Evolutionary conservation across 2,888 invertebrate genomes (phyloP).

Genomic region (Drosophila heteroneura): DNA sequence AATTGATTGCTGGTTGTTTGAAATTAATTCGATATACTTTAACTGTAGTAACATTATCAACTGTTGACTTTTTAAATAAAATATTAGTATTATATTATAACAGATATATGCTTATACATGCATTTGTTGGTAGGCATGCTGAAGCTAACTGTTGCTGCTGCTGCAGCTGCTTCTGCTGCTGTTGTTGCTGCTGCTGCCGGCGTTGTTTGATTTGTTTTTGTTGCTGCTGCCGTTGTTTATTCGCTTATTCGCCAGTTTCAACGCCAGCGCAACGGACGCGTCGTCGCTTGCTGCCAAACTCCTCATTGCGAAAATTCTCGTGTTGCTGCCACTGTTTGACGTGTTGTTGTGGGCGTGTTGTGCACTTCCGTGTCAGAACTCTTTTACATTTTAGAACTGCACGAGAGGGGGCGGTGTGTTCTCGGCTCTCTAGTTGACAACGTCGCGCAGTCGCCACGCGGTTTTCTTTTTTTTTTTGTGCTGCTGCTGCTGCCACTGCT

Average conservation of each 20-base stretch:
- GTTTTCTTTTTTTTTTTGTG: slow-evolving; percentile 13
- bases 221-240: slow-evolving; percentile 50
- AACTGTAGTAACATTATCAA: background rate
- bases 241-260: slow-evolving; percentile 60
- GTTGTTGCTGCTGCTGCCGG: slow-evolving; percentile 37
- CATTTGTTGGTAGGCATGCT: slow-evolving; percentile 1
- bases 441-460: slow-evolving; percentile 67
- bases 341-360: slow-evolving; percentile 57
- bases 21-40: background rate
- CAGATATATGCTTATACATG: background rate
- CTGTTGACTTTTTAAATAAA: background rate
- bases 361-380: slow-evolving; percentile 64
- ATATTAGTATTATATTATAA: background rate
- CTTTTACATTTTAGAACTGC: slow-evolving; percentile 72
- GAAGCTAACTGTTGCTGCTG: slow-evolving; percentile 48
- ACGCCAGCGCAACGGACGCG: slow-evolving; percentile 69
- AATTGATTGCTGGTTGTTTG: background rate
- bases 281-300: slow-evolving; percentile 44
- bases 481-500: slow-evolving; percentile 18
- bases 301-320: slow-evolving; percentile 26
- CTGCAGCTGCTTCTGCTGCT: slow-evolving; percentile 23
- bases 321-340: slow-evolving; percentile 28
- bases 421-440: slow-evolving; percentile 33
- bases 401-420: slow-evolving; percentile 1
- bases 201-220: slow-evolving; percentile 47